Percentiles rank a stretch among this genome's conserved stretches.
phyloP scores from a whole-genome alignment of 2,797 vertebrate species.

The Myripristis murdjan region DNA sequence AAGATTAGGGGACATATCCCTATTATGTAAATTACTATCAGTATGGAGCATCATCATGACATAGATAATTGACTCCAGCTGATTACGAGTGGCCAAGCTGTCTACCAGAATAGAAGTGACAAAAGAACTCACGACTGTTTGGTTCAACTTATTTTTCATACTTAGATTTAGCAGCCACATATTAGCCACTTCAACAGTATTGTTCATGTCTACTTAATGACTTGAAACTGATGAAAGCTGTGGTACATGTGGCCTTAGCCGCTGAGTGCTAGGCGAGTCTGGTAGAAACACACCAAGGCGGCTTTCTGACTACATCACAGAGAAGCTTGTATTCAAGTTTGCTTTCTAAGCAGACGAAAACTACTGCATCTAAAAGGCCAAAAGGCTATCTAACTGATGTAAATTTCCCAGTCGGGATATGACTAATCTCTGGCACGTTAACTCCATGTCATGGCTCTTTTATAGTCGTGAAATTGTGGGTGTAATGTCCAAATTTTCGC shows the following conservation, averaged over 20 bases:
- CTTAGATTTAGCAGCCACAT: neutral
- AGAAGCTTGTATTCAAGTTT: neutral
- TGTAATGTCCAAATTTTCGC: neutral
- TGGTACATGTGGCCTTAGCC: neutral
- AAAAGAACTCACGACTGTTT: neutral
- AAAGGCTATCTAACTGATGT: neutral
- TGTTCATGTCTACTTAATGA: neutral
- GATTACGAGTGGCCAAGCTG: neutral
- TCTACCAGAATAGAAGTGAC: neutral
- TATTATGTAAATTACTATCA: no score
- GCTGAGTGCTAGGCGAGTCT: neutral
- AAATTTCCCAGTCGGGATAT: constrained; percentile 6
- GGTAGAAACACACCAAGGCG: neutral
- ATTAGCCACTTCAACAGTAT: neutral
- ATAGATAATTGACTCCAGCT: neutral
- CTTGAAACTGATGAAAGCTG: neutral
- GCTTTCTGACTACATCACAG: neutral
- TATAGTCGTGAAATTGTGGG: neutral
- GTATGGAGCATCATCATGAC: neutral
- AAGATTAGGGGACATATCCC: no score
- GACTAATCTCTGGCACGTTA: constrained; percentile 36
- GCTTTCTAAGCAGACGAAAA: neutral
- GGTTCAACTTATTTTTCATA: neutral
- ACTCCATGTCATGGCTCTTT: constrained; percentile 1
- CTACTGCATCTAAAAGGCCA: neutral